Conservation (phyloP, 2,113 vertebrate genomes). For the Carettochelys insculpta region DNA sequence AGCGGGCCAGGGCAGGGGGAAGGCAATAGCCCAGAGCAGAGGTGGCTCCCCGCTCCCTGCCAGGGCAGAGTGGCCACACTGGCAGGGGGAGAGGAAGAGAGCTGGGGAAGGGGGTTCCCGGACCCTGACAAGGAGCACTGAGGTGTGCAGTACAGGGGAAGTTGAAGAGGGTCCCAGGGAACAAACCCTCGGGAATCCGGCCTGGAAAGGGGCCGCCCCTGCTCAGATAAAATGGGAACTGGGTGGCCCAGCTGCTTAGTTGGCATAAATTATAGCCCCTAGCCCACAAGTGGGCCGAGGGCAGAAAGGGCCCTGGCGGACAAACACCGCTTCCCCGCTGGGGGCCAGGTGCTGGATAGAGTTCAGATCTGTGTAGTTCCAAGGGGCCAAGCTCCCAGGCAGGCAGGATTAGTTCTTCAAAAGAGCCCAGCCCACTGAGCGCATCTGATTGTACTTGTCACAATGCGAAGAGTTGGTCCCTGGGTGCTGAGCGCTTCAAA, state of each 20-base stretch:
- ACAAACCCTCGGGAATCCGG: neutral
- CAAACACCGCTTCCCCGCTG: neutral
- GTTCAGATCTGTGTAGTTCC: neutral
- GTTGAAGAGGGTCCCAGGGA: neutral
- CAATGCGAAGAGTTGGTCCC: neutral
- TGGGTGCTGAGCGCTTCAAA: neutral
- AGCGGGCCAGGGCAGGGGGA: neutral
- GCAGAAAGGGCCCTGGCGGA: neutral
- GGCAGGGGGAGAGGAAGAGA: neutral
- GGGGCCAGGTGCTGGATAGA: neutral
- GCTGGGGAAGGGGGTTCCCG: neutral
- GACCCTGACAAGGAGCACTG: neutral
- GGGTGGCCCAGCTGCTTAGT: neutral
- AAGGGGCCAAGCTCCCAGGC: neutral
- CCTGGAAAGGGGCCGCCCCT: neutral
- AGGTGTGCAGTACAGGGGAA: neutral
- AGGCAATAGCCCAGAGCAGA: rapidly evolving
- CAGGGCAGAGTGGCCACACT: neutral
- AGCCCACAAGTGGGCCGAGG: rapidly evolving
- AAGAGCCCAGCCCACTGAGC: neutral
- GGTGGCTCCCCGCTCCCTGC: neutral
- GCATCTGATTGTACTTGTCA: neutral
- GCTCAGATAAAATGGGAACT: neutral
- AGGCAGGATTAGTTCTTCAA: neutral
- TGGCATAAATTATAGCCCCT: neutral